Base-by-base conservation (phyloP, 2,113 vertebrate species). In the Pterocles gutturalis region DNA sequence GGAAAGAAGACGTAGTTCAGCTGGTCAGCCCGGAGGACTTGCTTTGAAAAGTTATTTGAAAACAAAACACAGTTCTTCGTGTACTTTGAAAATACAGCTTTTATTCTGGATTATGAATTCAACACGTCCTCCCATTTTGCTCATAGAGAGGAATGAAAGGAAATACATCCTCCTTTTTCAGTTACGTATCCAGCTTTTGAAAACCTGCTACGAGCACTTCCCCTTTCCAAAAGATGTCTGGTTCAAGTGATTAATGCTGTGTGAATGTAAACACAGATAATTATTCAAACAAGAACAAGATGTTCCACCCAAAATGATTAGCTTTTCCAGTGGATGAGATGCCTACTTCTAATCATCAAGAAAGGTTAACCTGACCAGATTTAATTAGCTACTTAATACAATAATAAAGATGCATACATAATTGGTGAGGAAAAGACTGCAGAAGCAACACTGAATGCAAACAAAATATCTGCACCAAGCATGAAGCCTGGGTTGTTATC, bases 231-330 rank as follows among this genome's bases (percentile, higher is more conserved):
- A 66, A 91, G 57, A 62, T 19, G 53, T 24, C 92, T 87, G 84
- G 46, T 89, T 78, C 73, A 60, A 95, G 82, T n/a, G 33, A 97
- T 96, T 79, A 95, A 93, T 62, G 48, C 87, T 57, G 81, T 66
- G 87, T 60, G 77, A 96, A 82, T 79, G 87, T 93, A 96, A 95
- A 97, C 95, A 97, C 73, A 97, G 97, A 82, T 95, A 93, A 97
- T 89, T 88, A 80, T 79, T 91, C 87, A 82, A 95, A 96, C 82
- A 87, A 79, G 90, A 95, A 95, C 78, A 82, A 94, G 90, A 94
- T 91, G 90, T 93, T 95, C 96, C 85, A 87, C 92, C 78, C 92
- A 53, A 95, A 94, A 94, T 45, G 1, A 85, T 89, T 80, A 34
- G 33, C 26, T 92, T 96, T 62, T 62, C 38, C 69, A 72, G 62